Evolutionary conservation across 2,888 invertebrate genomes (phyloP), one percentile per base, ranked within the genome.

Genomic region (Conchocele bisecta): DNA sequence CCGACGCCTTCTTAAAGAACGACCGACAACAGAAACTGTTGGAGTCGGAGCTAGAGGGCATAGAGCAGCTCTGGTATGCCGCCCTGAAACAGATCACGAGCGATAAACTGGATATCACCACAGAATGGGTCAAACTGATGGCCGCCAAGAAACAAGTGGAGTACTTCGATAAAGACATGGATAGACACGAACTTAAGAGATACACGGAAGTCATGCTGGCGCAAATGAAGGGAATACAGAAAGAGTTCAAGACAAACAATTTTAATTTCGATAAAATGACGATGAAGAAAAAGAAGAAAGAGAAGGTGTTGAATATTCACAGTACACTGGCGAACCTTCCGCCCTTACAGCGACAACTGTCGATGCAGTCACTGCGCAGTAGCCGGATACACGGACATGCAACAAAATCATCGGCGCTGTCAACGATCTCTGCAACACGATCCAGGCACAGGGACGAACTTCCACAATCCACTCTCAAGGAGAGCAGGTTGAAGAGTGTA

Each of bases 1-100:
- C 65, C 11, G 72, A 35, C n/a, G 76, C 76, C 9, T 76, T 76
- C 31, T 29, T 76, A 3, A 46, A 68, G 44, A 76, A 76, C 39
- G 56, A 64, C 20, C 42, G 72, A 20, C 71, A 76, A 22, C 76
- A 76, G 26, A 64, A 72, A 37, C 46, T 68, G 9, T 51, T 76
- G 5, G 65, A 71, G 9, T 51, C 66, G 5, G 42, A 65, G 15
- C 31, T 76, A 28, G 57, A 69, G 22, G 65, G 61, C 22, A 68
- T 76, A 17, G 76, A 76, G 22, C 68, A 58, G 41, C 65, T 72
- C 5, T 61, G 68, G 76, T 61, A 35, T 17, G 46, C 41, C 17
- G 37, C 65, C 35, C 50, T 76, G 9, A 76, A 61, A 37, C n/a
- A 57, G 5, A n/a, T 69, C 17, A 57, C 68, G 29, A 65, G 53